Conservation (phyloP, 37 sponge, comb jelly and placozoan genomes). For the Spongilla lacustris region DNA sequence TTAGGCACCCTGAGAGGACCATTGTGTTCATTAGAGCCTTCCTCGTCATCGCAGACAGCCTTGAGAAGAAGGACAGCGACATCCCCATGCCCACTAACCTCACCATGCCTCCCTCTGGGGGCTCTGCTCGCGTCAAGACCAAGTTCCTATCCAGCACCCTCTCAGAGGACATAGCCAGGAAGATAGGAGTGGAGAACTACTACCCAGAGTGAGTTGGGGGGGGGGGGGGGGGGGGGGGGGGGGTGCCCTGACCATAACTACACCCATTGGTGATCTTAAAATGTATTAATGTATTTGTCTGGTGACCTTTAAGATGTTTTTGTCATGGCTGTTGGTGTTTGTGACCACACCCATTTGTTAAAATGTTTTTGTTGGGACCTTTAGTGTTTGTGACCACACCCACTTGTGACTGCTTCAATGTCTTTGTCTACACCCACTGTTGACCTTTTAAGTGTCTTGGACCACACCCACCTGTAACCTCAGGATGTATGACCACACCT, state of each 20-base stretch:
- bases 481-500: neutral
- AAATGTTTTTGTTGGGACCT: no score
- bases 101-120: conserved; percentile 83
- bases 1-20: conserved; percentile 66
- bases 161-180: conserved; percentile 88
- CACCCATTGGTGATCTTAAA: no score
- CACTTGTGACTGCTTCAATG: no score
- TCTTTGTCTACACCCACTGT: neutral
- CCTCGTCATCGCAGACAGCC: conserved; percentile 89
- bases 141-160: conserved; percentile 83
- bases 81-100: conserved; percentile 92
- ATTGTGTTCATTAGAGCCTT: conserved; percentile 94
- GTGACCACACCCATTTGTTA: no score
- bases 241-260: no score
- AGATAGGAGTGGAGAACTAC: conserved; percentile 84
- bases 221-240: neutral
- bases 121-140: conserved; percentile 58
- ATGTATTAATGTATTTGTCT: no score
- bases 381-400: no score
- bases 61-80: conserved; percentile 89
- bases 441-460: neutral
- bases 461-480: neutral
- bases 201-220: conserved; percentile 65
- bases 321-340: no score
- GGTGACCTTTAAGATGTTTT: no score